Base-by-base conservation (phyloP, 2,797 vertebrate genomes). In the Jordanella pulchra region DNA sequence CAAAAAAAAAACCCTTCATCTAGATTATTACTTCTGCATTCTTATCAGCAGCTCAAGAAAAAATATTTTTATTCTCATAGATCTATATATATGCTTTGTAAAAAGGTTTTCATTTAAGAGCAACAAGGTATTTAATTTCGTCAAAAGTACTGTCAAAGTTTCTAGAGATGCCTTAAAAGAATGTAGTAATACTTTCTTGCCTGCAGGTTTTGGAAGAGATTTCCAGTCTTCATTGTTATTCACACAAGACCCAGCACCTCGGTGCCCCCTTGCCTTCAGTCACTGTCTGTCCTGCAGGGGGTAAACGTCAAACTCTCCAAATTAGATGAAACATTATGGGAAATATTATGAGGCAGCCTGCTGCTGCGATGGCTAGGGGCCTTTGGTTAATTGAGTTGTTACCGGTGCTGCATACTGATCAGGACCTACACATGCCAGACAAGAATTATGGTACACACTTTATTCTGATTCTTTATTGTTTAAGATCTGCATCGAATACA, bases 281-380 rank as follows among this genome's bases (percentile, higher is more conserved):
- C 91, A 92, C 86, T 87, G 87, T 90, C 89, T 88, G 83, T 89
- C 88, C 92, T 92, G 87, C 87, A 91, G 90, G 93, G 91, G 86
- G 84, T 87, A 86, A 91, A 93, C 84, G 90, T 93, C 92, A 93
- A 93, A 92, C 88, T 90, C 90, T 89, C 86, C 89, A 94, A 93
- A 94, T 93, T 94, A 93, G 92, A 93, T 94, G 93, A 94, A 94
- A 93, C 92, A 94, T 93, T 93, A 91, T 92, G 87, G 90, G 92
- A 93, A 93, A 92, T 90, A 92, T 92, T 93, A 92, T 91, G 92
- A 92, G 90, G 87, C 85, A 93, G 89, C 86, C 93, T 92, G 90
- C 90, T 91, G 90, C 70, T 87, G 84, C 79, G 86, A 92, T 91
- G 84, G 86, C 90, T 89, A 18, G 86, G 85, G 90, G 92, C 88